A percentile compares a stretch with the other conserved stretches of the same genome.
These are phyloP conservation scores for Piprites chloris DNA, from an alignment of 2,113 vertebrate genomes.

Conservation along the genomic window DNA sequence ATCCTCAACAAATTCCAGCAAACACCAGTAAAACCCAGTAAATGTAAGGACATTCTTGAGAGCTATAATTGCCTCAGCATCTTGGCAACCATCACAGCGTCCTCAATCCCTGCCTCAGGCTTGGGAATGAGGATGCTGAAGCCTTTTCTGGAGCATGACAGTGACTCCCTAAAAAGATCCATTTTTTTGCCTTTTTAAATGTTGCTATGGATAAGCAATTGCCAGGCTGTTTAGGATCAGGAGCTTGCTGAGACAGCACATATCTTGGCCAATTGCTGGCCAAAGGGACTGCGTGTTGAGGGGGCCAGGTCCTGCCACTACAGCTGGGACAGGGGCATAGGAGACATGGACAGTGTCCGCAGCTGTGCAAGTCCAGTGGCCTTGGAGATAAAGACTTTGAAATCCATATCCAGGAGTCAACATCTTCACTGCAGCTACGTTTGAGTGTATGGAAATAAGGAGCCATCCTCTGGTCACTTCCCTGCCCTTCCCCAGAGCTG, in stretches of 20 bases:
- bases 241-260: background rate
- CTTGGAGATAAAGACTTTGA: background rate
- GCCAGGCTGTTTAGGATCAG: background rate
- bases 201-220: background rate
- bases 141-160: background rate
- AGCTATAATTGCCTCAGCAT: background rate
- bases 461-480: background rate
- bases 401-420: background rate
- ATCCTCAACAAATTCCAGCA: background rate
- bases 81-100: background rate
- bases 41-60: background rate
- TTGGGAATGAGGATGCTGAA: background rate
- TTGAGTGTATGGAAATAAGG: background rate
- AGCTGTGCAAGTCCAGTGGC: too few species aligned
- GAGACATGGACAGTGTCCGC: background rate
- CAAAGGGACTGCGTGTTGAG: background rate
- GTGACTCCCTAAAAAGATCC: background rate
- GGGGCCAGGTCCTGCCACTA: background rate
- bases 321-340: background rate
- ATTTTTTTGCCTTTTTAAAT: slow-evolving; percentile 1
- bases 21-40: background rate
- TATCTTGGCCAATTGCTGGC: background rate
- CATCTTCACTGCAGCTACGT: background rate
- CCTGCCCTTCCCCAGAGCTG: background rate
- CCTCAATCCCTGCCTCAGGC: background rate